phyloP scores from a whole-genome alignment of 2,888 invertebrate genomes.

The Silvanus unidentatus region DNA sequence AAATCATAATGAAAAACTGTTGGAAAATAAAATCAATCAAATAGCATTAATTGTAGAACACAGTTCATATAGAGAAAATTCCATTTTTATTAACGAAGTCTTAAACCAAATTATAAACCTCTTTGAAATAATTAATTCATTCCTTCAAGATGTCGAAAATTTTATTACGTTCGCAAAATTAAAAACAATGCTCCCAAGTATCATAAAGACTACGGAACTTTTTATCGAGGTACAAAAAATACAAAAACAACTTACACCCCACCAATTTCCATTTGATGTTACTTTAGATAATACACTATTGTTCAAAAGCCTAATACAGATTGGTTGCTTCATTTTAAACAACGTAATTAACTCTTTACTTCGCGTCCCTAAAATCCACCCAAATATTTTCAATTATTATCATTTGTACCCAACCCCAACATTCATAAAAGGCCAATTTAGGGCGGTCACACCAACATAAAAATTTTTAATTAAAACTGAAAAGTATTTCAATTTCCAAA shows the following conservation, averaged over 20 bases:
- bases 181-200: constrained; percentile 9
- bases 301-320: constrained; percentile 3
- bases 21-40: constrained; percentile 3
- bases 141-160: constrained; percentile 14
- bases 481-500: neutral
- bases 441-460: neutral
- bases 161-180: constrained; percentile 7
- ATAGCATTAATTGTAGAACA: neutral
- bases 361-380: constrained; percentile 5
- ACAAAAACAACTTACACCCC: neutral
- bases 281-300: neutral
- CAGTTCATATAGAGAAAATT: neutral
- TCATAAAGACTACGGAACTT: constrained; percentile 9
- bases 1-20: constrained; percentile 11
- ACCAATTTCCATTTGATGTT: neutral
- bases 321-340: constrained; percentile 5
- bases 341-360: constrained; percentile 5
- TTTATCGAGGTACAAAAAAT: constrained; percentile 4
- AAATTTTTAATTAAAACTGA: neutral
- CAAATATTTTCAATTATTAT: neutral
- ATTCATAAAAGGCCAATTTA: neutral
- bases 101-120: constrained; percentile 9
- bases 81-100: constrained; percentile 6
- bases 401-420: constrained; percentile 1
- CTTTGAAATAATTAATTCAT: constrained; percentile 8